Evolutionary conservation across 1,140 invertebrate genomes (phyloP), one percentile per base, ranked within the genome.

Genomic region (Pentalonia nigronervosa): DNA sequence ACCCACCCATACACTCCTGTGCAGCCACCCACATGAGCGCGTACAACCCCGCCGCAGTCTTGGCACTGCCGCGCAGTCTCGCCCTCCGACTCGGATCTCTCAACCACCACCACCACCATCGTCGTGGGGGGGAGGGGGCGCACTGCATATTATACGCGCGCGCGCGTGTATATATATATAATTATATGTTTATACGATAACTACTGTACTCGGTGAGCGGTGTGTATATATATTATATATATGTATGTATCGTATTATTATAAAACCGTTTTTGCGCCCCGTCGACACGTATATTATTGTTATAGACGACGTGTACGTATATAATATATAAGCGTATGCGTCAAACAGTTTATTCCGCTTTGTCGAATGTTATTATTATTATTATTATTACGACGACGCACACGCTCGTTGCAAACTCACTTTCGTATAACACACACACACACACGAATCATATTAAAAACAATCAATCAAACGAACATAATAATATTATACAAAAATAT

Each of bases 191-290:
- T 76, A 34, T 76, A 76, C 60, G 60, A 76, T 76, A 76, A 41
- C 4, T 2, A 76, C 60, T 76, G 60, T 76, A 76, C n/a, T 67
- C 60, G 30, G 60, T 1, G 60, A 30, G 60, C 60, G n/a, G 56
- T 60, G 60, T 1, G 30, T 60, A 21, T 48, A 17, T 48, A 48
- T 53, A 7, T 7, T 56, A 23, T 56, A 56, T 25, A 25, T 56
- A 56, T 25, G n/a, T 2, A 3, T 30, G 8, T 41, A 83, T 83
- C 21, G 21, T 83, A 83, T 83, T 41, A 83, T 83, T 41, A 86
- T 86, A 34, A 76, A 76, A 90, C n/a, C 41, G 60, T 91, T 91
- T 67, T 87, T 87, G 56, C 90, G 36, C 41, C 90, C 90, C 90
- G 90, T 45, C 53, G 53, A 91, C 60, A 76, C 60, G 60, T 76